A percentile compares a stretch with the other conserved stretches of the same genome.
These are phyloP conservation scores for Luidia sarsii DNA, from an alignment of 53 echinoderm and acorn worm genomes.

Conservation along the genomic window DNA sequence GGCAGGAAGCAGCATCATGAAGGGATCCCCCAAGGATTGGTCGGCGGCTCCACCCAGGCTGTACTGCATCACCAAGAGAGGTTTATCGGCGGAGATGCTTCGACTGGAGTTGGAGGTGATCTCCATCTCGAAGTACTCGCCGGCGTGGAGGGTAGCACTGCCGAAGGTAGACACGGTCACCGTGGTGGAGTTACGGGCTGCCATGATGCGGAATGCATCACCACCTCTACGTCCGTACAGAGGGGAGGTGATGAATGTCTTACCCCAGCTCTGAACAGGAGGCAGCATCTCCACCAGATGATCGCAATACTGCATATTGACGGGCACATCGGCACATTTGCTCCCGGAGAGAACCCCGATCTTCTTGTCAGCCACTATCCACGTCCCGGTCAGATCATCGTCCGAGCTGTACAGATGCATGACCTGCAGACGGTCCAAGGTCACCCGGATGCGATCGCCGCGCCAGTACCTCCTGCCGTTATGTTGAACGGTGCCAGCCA, in stretches of 20 bases:
- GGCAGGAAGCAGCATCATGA: slow-evolving; percentile 92
- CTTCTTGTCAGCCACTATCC: slow-evolving; percentile 68
- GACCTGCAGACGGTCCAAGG: slow-evolving; percentile 61
- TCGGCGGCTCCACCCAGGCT: slow-evolving; percentile 84
- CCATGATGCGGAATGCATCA: slow-evolving; percentile 86
- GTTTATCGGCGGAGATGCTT: slow-evolving; percentile 66
- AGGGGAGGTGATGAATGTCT: slow-evolving; percentile 80
- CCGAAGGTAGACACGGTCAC: slow-evolving; percentile 41
- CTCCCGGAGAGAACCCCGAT: slow-evolving; percentile 85
- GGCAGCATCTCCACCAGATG: slow-evolving; percentile 87
- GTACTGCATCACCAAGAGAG: slow-evolving; percentile 87
- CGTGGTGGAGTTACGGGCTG: slow-evolving; percentile 65
- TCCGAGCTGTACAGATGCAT: slow-evolving; percentile 63
- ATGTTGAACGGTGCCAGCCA: slow-evolving; percentile 39
- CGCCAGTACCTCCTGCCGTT: slow-evolving; percentile 15
- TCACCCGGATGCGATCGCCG: slow-evolving; percentile 38
- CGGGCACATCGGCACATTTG: slow-evolving; percentile 88
- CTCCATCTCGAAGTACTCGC: slow-evolving; percentile 72
- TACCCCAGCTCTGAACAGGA: slow-evolving; percentile 88
- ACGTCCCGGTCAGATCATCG: slow-evolving; percentile 85
- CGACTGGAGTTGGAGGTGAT: slow-evolving; percentile 68
- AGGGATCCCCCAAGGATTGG: slow-evolving; percentile 78
- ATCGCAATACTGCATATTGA: slow-evolving; percentile 67
- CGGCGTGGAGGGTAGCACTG: slow-evolving; percentile 59
- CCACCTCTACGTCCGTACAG: slow-evolving; percentile 69